phyloP scores from a whole-genome alignment of 1,140 invertebrate species.

The Ooceraea biroi region DNA sequence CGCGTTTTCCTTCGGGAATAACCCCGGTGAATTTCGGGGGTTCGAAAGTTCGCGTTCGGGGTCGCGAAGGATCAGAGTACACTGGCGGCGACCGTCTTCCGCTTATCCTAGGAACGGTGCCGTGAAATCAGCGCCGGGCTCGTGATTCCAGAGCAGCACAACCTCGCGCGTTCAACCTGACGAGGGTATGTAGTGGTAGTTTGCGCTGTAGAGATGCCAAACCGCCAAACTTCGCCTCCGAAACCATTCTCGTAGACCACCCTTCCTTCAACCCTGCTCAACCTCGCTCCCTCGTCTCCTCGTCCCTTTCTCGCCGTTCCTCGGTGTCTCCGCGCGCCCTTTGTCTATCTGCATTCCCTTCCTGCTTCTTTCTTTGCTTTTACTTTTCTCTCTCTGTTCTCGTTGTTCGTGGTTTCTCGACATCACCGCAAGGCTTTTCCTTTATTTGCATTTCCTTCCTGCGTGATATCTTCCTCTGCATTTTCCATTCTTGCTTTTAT shows the following conservation, averaged over 20 bases:
- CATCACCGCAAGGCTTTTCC: conserved; percentile 32
- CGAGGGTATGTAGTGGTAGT: conserved; percentile 47
- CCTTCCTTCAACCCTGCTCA: conserved; percentile 45
- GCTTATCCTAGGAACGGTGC: conserved; percentile 60
- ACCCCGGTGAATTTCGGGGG: conserved; percentile 33
- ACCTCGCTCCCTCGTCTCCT: background rate
- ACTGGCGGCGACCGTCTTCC: conserved; percentile 31
- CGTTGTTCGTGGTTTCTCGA: conserved; percentile 38
- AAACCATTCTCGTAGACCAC: conserved; percentile 59
- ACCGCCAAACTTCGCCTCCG: conserved; percentile 67
- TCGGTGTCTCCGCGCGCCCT: background rate
- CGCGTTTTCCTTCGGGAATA: conserved; percentile 17
- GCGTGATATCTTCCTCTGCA: conserved; percentile 38
- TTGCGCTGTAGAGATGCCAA: conserved; percentile 61
- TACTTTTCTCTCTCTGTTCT: background rate
- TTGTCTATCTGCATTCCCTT: background rate
- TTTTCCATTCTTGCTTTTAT: conserved; percentile 38
- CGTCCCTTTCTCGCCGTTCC: conserved; percentile 17
- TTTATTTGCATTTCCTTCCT: conserved; percentile 53
- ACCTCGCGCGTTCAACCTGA: conserved; percentile 37
- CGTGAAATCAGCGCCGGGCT: conserved; percentile 59
- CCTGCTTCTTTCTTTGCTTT: background rate
- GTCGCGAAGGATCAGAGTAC: conserved; percentile 34
- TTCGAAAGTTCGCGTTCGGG: conserved; percentile 55
- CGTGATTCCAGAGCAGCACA: conserved; percentile 17